A percentile compares a stretch with the other conserved stretches of the same genome.
phyloP scores from a whole-genome alignment of 2,113 vertebrate genomes.

The Eira barbara region DNA sequence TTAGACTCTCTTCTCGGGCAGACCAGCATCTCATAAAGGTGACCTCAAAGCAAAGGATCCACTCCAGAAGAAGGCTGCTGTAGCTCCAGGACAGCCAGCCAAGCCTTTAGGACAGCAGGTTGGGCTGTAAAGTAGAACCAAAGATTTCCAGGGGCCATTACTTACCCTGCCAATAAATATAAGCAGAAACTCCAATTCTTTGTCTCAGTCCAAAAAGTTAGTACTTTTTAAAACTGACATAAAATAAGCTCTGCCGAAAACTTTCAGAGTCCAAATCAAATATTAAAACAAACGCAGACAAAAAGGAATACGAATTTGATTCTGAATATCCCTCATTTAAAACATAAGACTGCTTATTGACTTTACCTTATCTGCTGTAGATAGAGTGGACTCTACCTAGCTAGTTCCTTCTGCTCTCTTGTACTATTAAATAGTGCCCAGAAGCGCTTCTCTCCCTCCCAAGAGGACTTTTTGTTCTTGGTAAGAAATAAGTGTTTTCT shows the following conservation, averaged over 20 bases:
- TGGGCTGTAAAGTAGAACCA: neutral
- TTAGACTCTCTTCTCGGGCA: neutral
- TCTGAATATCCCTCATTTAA: neutral
- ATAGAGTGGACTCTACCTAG: no score
- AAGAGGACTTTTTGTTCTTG: neutral
- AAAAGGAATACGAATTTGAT: neutral
- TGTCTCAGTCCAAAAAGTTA: neutral
- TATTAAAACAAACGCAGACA: neutral
- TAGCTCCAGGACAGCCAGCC: neutral
- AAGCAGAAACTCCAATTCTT: neutral
- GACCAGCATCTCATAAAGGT: neutral
- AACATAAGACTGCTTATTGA: neutral
- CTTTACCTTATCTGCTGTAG: neutral
- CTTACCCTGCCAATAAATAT: neutral
- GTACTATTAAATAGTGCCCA: neutral
- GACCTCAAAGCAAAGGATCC: neutral
- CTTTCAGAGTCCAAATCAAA: neutral
- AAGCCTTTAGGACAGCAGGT: neutral
- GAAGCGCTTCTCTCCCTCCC: neutral
- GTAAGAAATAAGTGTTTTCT: neutral
- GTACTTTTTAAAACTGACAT: neutral
- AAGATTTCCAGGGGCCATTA: neutral
- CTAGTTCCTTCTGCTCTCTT: neutral
- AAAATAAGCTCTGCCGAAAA: neutral
- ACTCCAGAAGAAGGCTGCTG: neutral